phyloP scores from a whole-genome alignment of 2,797 vertebrate genomes.

The Fistularia tabacaria region DNA sequence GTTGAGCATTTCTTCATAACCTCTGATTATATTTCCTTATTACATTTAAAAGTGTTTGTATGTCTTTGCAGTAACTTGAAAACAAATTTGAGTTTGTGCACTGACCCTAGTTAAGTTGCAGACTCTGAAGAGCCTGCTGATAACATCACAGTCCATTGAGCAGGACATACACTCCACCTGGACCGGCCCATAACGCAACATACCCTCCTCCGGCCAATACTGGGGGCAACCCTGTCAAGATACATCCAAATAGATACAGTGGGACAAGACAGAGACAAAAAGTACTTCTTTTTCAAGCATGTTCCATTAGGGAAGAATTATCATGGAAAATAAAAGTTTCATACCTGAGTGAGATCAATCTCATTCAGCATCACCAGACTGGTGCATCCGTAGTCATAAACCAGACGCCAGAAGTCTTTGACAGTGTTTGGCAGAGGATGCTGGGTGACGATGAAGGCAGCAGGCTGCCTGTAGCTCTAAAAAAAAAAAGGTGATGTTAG shows the following conservation, averaged over 20 bases:
- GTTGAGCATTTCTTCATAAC: no score
- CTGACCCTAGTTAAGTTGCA: conserved; percentile 97
- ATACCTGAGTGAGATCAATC: conserved; percentile 94
- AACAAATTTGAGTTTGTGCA: background rate
- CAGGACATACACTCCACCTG: conserved; percentile 98
- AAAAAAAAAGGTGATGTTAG: background rate
- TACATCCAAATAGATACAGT: background rate
- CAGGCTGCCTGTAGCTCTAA: conserved; percentile 97
- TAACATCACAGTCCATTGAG: conserved; percentile 97
- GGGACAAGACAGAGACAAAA: no score
- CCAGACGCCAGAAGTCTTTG: conserved; percentile 98
- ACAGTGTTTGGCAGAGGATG: conserved; percentile 97
- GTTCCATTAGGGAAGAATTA: no score
- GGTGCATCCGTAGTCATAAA: conserved; percentile 97
- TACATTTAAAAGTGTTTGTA: background rate
- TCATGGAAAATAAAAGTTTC: background rate
- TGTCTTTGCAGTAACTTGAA: background rate
- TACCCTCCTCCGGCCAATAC: conserved; percentile 98
- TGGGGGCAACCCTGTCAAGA: conserved; percentile 89
- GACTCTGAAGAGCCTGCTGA: conserved; percentile 96
- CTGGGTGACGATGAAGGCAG: conserved; percentile 98
- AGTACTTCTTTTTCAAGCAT: no score
- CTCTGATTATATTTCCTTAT: no score
- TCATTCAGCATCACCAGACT: conserved; percentile 98
- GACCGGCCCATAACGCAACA: conserved; percentile 91